These are phyloP conservation scores for Cacatua alba DNA, from an alignment of 2,113 vertebrate genomes.

Conservation along the genomic window DNA sequence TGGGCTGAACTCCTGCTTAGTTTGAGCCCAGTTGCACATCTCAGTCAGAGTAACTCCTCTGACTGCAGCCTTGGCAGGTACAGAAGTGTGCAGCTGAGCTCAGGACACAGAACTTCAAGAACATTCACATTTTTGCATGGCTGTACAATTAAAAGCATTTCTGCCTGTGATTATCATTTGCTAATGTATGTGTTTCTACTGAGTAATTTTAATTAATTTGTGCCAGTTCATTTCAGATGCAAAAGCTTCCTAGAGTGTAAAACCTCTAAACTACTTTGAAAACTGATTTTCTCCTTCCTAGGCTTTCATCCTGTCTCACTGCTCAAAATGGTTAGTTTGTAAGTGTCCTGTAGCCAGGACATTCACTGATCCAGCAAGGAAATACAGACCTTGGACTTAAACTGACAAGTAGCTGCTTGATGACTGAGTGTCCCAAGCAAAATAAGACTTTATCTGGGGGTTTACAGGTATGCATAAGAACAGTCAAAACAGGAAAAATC, in stretches of 20 bases:
- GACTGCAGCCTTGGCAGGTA: neutral
- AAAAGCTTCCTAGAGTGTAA: neutral
- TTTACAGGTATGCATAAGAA: neutral
- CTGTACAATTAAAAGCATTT: neutral
- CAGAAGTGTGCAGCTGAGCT: neutral
- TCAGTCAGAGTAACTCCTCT: neutral
- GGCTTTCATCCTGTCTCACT: neutral
- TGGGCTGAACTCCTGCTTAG: neutral
- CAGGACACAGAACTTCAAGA: neutral
- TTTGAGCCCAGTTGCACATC: neutral
- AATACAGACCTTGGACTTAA: neutral
- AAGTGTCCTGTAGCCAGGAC: neutral
- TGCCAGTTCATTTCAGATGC: neutral
- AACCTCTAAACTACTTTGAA: neutral
- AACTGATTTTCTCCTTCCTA: neutral
- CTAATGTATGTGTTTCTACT: neutral
- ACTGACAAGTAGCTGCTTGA: neutral
- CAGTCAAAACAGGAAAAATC: neutral
- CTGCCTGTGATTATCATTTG: neutral
- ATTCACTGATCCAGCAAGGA: neutral
- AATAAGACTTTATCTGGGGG: neutral
- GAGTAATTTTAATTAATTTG: neutral
- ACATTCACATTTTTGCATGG: neutral
- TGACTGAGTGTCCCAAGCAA: neutral
- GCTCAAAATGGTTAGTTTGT: neutral